These are phyloP conservation scores for Nematostella vectensis DNA, from an alignment of 92 coral and sea anemone genomes.

Conservation along the genomic window DNA sequence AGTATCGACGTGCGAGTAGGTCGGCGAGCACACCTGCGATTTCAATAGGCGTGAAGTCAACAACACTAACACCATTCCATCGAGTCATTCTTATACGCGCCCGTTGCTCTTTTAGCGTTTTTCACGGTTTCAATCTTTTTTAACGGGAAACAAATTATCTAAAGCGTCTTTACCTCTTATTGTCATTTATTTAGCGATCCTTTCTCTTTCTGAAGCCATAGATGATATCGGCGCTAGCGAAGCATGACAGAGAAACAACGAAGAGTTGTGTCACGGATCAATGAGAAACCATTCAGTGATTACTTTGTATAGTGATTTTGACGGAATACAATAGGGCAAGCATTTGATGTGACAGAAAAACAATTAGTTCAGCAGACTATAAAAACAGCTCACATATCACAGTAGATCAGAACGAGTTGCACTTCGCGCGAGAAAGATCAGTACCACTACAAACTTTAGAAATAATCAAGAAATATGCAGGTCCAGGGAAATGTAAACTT, in stretches of 20 bases:
- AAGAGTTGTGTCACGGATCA: not conserved
- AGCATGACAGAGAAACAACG: no score
- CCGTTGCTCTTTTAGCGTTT: no score
- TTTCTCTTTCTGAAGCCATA: no score
- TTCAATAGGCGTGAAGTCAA: not conserved
- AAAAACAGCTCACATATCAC: slow-evolving; percentile 1
- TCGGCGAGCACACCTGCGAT: slow-evolving; percentile 1
- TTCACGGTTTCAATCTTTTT: no score
- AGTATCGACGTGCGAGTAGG: not conserved
- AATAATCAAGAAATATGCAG: not conserved
- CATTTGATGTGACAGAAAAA: slow-evolving; percentile 2
- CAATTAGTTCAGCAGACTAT: not conserved
- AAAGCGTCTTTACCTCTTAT: no score
- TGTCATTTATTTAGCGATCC: no score
- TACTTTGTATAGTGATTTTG: no score
- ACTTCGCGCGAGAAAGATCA: not conserved
- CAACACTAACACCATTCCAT: no score
- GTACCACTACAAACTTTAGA: not conserved
- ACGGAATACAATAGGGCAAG: no score
- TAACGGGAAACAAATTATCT: no score
- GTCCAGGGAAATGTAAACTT: not conserved
- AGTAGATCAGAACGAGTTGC: not conserved
- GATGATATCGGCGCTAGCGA: no score
- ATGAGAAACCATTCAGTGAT: slow-evolving; percentile 1
- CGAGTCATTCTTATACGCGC: no score